These are phyloP conservation scores for Ambastaia sidthimunki DNA, from an alignment of 2,797 vertebrate genomes.

Conservation along the genomic window DNA sequence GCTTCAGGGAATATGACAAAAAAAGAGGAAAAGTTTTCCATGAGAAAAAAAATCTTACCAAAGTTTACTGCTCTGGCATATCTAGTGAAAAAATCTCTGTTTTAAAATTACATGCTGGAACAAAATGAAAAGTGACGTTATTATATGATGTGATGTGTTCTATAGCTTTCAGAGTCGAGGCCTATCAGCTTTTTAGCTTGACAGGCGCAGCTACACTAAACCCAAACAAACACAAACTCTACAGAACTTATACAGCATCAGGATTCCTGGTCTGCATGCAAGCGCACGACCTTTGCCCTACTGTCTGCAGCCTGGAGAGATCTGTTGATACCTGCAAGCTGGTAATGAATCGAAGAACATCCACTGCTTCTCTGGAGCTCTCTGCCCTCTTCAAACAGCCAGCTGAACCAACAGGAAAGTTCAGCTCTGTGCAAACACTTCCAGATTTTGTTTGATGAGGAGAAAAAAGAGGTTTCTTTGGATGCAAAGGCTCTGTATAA, in stretches of 20 bases:
- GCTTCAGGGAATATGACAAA: neutral
- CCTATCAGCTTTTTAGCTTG: neutral
- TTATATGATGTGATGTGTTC: no score
- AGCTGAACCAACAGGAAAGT: slow-evolving; percentile 39
- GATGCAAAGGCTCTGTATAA: neutral
- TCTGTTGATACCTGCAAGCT: slow-evolving; percentile 29
- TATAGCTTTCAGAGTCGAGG: no score
- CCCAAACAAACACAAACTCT: neutral
- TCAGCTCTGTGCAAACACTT: slow-evolving; percentile 39
- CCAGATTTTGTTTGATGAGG: neutral
- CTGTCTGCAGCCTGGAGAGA: neutral
- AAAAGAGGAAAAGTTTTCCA: neutral
- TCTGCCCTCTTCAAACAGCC: slow-evolving; percentile 36
- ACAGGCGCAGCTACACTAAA: neutral
- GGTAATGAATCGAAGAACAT: slow-evolving; percentile 35
- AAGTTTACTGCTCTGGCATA: neutral
- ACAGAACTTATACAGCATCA: neutral
- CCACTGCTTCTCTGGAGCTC: slow-evolving; percentile 19
- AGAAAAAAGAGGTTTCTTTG: neutral
- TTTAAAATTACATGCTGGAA: neutral
- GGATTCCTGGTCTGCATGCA: neutral
- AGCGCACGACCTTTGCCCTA: slow-evolving; percentile 12
- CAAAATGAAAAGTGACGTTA: no score
- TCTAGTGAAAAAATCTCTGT: neutral
- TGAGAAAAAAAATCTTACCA: neutral